A percentile compares a stretch with the other conserved stretches of the same genome.
These are phyloP conservation scores for Caenorhabditis parvicauda DNA, from an alignment of 2,888 invertebrate genomes.

Conservation along the genomic window DNA sequence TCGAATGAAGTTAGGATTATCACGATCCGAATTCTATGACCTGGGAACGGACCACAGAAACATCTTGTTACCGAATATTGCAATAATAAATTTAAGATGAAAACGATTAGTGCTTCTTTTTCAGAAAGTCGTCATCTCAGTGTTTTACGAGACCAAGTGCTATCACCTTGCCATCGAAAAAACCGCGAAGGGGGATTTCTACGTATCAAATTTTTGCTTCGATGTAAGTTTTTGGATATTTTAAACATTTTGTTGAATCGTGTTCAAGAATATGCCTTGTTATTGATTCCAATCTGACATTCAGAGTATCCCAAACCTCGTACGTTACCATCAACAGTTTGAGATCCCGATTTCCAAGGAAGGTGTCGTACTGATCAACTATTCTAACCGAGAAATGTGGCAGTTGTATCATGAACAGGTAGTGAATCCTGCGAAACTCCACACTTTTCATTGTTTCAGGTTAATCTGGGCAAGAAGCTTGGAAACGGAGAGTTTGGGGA, in stretches of 20 bases:
- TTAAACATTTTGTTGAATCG: not conserved
- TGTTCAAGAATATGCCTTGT: constrained; percentile 1
- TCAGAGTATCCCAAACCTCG: constrained; percentile 39
- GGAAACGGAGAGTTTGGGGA: constrained; percentile 50
- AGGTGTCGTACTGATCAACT: constrained; percentile 20
- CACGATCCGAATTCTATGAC: too few relatives aligned
- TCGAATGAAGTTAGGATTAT: too few relatives aligned
- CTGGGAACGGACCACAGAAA: too few relatives aligned
- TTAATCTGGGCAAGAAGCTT: constrained; percentile 32
- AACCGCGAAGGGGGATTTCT: constrained; percentile 24
- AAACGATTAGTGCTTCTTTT: too few relatives aligned
- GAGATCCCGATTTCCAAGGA: constrained; percentile 22
- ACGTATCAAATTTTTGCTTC: constrained; percentile 39
- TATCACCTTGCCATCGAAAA: constrained; percentile 34
- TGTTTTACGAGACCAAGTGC: constrained; percentile 18
- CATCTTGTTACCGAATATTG: too few relatives aligned
- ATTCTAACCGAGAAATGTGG: constrained; percentile 38
- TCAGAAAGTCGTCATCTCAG: constrained; percentile 25
- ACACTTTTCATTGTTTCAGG: constrained; percentile 1
- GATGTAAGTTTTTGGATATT: constrained; percentile 15
- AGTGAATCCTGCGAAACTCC: not conserved
- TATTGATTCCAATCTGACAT: not conserved
- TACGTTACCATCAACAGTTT: constrained; percentile 37
- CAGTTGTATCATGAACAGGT: constrained; percentile 49
- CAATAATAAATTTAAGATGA: too few relatives aligned